A percentile compares a stretch with the other conserved stretches of the same genome.
Evolutionary conservation across 35 echinoderm and acorn worm species (phyloP).

Genomic region (Lytechinus pictus): DNA sequence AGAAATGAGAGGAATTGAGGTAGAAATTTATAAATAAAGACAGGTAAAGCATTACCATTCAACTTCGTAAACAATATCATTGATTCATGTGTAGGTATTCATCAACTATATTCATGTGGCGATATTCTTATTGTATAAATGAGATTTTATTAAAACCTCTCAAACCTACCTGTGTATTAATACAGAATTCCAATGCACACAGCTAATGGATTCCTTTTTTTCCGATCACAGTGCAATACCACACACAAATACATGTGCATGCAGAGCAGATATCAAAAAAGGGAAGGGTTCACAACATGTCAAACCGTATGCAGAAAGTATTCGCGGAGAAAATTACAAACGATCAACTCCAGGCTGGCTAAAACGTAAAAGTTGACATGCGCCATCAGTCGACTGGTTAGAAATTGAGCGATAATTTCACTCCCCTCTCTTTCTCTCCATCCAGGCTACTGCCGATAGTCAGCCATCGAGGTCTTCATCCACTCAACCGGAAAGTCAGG

Average conservation of each 20-base stretch:
- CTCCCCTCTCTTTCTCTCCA: not conserved
- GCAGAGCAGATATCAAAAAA: not conserved
- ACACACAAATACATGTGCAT: not conserved
- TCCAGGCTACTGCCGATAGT: not conserved
- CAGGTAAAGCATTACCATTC: too few species aligned
- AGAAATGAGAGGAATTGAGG: too few species aligned
- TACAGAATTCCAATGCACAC: not conserved
- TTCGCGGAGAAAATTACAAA: not conserved
- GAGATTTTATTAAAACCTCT: not conserved
- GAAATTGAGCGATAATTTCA: slow-evolving; percentile 4
- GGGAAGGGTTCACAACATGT: slow-evolving; percentile 5
- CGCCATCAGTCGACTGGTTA: slow-evolving; percentile 28
- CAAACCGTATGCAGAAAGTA: not conserved
- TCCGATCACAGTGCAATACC: not conserved
- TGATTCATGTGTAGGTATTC: too few species aligned
- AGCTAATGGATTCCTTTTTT: not conserved
- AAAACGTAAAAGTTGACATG: not conserved
- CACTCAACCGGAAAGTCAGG: slow-evolving; percentile 14
- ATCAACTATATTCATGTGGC: too few species aligned
- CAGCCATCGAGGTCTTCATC: not conserved
- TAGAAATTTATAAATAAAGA: too few species aligned
- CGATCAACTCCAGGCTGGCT: not conserved
- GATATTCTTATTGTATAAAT: too few species aligned
- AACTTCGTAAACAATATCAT: too few species aligned
- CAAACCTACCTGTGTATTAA: not conserved